phyloP scores from a whole-genome alignment of 2,888 invertebrate species.

The Drosophila phalerata region DNA sequence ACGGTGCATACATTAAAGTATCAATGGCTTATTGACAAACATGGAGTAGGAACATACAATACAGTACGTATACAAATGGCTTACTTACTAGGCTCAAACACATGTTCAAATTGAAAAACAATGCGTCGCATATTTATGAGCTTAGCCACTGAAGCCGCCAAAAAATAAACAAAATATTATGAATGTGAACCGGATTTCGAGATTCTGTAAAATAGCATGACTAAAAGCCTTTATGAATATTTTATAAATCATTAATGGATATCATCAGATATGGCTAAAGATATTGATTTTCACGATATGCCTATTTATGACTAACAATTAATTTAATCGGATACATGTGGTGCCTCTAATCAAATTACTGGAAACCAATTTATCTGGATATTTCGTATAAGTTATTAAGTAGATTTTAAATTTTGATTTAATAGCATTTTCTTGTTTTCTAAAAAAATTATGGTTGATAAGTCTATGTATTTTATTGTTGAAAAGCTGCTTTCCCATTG shows the following conservation, averaged over 20 bases:
- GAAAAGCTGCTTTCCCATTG: no score
- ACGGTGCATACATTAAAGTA: conserved; percentile 71
- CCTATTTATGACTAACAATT: no score
- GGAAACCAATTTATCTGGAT: no score
- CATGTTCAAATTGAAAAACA: conserved; percentile 72
- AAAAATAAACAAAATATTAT: conserved; percentile 8
- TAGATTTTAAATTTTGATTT: not conserved
- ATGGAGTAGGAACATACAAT: conserved; percentile 14
- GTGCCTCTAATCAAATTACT: no score
- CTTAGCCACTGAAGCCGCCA: conserved; percentile 29
- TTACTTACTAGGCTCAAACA: conserved; percentile 41
- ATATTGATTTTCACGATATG: no score
- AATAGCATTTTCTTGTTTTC: not conserved
- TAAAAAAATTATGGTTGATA: not conserved
- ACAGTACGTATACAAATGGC: conserved; percentile 27
- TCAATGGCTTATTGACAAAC: conserved; percentile 70
- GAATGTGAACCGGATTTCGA: conserved; percentile 20
- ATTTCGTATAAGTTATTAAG: not conserved
- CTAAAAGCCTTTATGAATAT: conserved; percentile 29
- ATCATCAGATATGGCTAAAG: no score
- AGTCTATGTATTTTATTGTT: no score
- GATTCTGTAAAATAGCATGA: conserved; percentile 40
- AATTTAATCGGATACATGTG: no score
- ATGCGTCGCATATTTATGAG: conserved; percentile 49
- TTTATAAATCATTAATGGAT: conserved; percentile 24